phyloP scores from a whole-genome alignment of 2,888 invertebrate species.

The Drosophila neonasuta region DNA sequence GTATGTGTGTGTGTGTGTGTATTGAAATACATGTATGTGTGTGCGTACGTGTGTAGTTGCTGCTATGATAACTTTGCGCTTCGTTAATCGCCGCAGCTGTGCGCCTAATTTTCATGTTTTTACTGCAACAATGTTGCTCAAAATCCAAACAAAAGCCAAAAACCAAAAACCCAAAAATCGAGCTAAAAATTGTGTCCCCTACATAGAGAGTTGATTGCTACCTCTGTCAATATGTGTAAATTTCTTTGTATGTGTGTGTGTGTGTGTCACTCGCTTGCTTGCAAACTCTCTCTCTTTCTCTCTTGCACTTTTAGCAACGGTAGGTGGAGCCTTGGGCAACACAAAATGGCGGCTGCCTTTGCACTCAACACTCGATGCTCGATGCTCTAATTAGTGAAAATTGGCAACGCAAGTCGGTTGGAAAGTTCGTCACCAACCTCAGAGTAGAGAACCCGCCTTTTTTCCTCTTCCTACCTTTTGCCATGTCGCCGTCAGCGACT shows the following conservation, averaged over 20 bases:
- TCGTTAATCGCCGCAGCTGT: slow-evolving; percentile 79
- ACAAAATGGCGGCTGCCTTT: slow-evolving; percentile 72
- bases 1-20: neutral
- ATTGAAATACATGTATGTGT: neutral
- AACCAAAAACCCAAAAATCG: slow-evolving; percentile 27
- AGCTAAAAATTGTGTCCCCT: slow-evolving; percentile 26
- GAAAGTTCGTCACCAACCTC: slow-evolving; percentile 68
- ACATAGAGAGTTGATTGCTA: slow-evolving; percentile 35
- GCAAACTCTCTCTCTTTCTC: neutral
- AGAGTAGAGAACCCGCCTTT: neutral
- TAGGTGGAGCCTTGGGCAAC: slow-evolving; percentile 45
- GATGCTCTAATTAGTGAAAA: slow-evolving; percentile 72
- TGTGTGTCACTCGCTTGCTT: slow-evolving; percentile 6
- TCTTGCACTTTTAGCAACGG: slow-evolving; percentile 5
- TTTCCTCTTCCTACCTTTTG: neutral
- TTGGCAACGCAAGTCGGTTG: slow-evolving; percentile 75
- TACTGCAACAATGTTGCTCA: slow-evolving; percentile 37
- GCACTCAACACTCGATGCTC: slow-evolving; percentile 33
- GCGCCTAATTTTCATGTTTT: slow-evolving; percentile 68
- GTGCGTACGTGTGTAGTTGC: slow-evolving; percentile 6
- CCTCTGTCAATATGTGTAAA: slow-evolving; percentile 13
- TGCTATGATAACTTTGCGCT: slow-evolving; percentile 79
- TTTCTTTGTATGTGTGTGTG: slow-evolving; percentile 11
- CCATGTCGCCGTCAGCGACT: neutral
- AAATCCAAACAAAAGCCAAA: slow-evolving; percentile 51